Base-by-base conservation (phyloP, 2,888 invertebrate species). In the Euphydryas editha region DNA sequence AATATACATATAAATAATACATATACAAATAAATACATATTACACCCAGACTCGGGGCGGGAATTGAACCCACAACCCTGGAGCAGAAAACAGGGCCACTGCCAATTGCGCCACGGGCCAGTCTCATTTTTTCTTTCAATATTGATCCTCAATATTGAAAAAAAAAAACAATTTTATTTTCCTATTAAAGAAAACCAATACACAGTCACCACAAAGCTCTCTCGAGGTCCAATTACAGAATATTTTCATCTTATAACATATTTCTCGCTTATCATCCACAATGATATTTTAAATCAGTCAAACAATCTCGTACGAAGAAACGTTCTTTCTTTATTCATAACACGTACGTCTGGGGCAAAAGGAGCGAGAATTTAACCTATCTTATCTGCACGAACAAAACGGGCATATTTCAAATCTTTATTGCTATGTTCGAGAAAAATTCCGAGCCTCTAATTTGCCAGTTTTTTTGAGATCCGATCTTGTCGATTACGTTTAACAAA, bases 301-400 rank as follows among this genome's bases (percentile, higher is more conserved):
- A 65, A 61, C 57, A 63, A 63, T 63, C 37, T 58, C 58, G 59
- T 66, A 64, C 59, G 66, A 59, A 59, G 65, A 57, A 68, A 61
- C 47, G 21, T 51, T 51, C 51, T 57, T 69, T 70, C 59, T 54
- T 75, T 72, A 80, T 80, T 76, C 77, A 37, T 46, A 58, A 54
- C 78, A 79, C 80, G 79, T 75, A 73, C 74, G 69, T 62, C 67
- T 65, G 70, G 73, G 74, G 73, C 60, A 71, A 71, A 69, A 70
- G 66, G 70, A 67, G 75, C 74, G 76, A 73, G 74, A 78, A 76
- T 78, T 78, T 75, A 73, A 75, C 75, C 72, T 75, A 78, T 77
- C 77, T 78, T 76, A 77, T 78, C 75, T 75, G 70, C 59, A 55
- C 70, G 70, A 72, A 74, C 74, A 76, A 74, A 75, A 74, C 70